Evolutionary conservation across 2,797 vertebrate genomes (phyloP).

Genomic region (Mormyrops boulengeri): DNA sequence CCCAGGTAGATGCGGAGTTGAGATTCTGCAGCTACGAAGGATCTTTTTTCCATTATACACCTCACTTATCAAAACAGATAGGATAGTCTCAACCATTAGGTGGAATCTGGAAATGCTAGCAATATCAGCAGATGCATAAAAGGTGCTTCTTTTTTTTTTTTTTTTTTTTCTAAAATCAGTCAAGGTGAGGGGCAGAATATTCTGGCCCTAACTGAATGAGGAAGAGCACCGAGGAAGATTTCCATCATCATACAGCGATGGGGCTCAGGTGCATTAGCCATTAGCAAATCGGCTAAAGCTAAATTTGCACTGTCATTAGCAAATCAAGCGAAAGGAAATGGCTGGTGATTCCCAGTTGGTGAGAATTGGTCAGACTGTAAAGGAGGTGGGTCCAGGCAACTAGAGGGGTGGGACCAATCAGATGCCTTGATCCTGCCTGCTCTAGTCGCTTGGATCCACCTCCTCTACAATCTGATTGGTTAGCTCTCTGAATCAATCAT

Average conservation of each 20-base stretch:
- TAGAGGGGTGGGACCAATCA: not conserved
- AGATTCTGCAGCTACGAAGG: not conserved
- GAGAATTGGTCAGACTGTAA: conserved; percentile 2
- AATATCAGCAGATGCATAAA: not conserved
- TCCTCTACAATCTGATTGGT: too few relatives aligned
- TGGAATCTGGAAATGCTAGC: not conserved
- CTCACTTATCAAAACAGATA: not conserved
- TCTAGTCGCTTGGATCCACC: too few relatives aligned
- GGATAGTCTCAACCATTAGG: not conserved
- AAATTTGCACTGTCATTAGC: not conserved
- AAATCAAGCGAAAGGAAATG: not conserved
- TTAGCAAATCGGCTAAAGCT: not conserved
- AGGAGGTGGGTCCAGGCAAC: not conserved
- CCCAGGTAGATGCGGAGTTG: not conserved
- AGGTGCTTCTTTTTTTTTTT: not conserved
- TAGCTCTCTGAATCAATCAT: too few relatives aligned
- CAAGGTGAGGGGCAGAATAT: not conserved
- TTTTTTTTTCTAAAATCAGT: not conserved
- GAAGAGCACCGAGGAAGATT: not conserved
- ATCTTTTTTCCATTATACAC: not conserved
- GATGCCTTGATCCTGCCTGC: not conserved
- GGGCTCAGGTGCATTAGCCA: not conserved
- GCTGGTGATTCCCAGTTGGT: conserved; percentile 28
- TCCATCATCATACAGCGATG: not conserved
- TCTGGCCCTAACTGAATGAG: not conserved